Conservation (phyloP, 2,113 vertebrate species). For the Pygoscelis antarcticus region DNA sequence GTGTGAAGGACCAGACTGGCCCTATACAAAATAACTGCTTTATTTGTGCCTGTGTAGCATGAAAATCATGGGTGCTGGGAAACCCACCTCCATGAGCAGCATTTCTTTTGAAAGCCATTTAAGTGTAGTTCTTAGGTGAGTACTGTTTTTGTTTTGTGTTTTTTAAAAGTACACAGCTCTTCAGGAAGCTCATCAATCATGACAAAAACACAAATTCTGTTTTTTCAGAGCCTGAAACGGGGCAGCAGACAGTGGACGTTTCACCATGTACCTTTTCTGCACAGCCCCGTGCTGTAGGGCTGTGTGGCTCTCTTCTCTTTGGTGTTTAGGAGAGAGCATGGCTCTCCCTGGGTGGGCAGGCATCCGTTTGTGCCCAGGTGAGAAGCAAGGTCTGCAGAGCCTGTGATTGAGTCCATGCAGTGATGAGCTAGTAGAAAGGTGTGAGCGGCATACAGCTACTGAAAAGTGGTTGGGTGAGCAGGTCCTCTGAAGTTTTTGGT, state of each 20-base stretch:
- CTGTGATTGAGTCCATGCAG: neutral
- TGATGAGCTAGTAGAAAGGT: neutral
- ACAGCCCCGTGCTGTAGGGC: neutral
- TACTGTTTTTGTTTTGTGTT: neutral
- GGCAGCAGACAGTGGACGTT: rapidly evolving
- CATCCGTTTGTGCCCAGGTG: neutral
- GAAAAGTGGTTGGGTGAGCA: neutral
- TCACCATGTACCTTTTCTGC: rapidly evolving
- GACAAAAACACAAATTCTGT: neutral
- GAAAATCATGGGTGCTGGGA: neutral
- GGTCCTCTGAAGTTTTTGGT: neutral
- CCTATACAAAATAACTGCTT: neutral
- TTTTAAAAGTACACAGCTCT: neutral
- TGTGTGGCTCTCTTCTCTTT: neutral
- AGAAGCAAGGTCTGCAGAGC: neutral
- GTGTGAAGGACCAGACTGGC: neutral
- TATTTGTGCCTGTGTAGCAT: neutral
- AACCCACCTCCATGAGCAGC: neutral
- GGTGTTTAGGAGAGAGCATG: neutral
- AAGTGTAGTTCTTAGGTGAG: neutral
- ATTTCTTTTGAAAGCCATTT: neutral
- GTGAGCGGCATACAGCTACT: neutral
- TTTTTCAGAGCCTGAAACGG: neutral
- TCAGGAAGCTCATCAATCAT: neutral
- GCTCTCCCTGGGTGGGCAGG: neutral